Evolutionary conservation across 2,888 invertebrate species (phyloP).

Genomic region (Cyclophora punctaria): DNA sequence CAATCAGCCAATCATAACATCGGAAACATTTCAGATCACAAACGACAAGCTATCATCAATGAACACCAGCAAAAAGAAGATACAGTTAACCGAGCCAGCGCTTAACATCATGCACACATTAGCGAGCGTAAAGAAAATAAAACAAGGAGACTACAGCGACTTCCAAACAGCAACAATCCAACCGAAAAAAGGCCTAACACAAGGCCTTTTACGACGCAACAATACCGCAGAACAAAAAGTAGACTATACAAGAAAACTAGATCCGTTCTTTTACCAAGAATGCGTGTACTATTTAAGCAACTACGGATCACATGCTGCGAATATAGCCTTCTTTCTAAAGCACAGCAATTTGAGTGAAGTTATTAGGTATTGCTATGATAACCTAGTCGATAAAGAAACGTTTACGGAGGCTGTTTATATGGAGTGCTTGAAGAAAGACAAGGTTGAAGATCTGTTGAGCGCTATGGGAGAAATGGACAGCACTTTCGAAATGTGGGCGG

Average conservation of each 20-base stretch:
- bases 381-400: constrained; percentile 79
- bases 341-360: constrained; percentile 82
- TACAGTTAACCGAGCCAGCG: constrained; percentile 72
- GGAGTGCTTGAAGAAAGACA: constrained; percentile 79
- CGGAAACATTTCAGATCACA: constrained; percentile 40
- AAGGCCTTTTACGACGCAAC: constrained; percentile 59
- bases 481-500: constrained; percentile 81
- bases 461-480: constrained; percentile 79
- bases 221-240: constrained; percentile 49
- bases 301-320: constrained; percentile 84
- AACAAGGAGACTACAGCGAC: constrained; percentile 72
- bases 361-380: constrained; percentile 80
- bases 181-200: constrained; percentile 57
- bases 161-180: constrained; percentile 55
- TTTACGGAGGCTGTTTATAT: constrained; percentile 84
- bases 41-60: constrained; percentile 57
- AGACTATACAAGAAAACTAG: constrained; percentile 55
- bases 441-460: constrained; percentile 75
- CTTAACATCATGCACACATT: constrained; percentile 76
- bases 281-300: constrained; percentile 86
- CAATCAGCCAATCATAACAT: no score
- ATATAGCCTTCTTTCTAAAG: constrained; percentile 84
- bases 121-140: constrained; percentile 73
- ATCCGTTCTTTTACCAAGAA: constrained; percentile 81
- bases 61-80: constrained; percentile 65